Evolutionary conservation across 2,888 invertebrate species (phyloP).

Genomic region (Glyphotaelius pellucidus): DNA sequence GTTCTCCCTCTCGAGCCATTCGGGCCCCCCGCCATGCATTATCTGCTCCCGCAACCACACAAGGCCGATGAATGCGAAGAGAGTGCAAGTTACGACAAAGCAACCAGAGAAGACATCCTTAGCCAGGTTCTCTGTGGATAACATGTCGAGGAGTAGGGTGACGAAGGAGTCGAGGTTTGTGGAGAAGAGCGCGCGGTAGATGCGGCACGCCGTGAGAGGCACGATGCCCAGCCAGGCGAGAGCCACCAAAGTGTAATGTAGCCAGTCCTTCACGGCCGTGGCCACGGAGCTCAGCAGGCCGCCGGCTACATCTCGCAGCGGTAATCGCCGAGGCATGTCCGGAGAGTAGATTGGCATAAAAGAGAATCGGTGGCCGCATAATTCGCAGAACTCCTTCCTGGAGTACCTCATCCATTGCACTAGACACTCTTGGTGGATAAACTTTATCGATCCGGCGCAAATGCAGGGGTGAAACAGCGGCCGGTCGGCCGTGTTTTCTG

Average conservation of each 20-base stretch:
- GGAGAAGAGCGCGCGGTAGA: constrained; percentile 94
- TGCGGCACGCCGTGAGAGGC: constrained; percentile 96
- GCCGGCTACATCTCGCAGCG: constrained; percentile 93
- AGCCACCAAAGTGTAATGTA: constrained; percentile 97
- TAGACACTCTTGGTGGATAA: constrained; percentile 98
- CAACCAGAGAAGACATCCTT: constrained; percentile 97
- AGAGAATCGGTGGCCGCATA: constrained; percentile 97
- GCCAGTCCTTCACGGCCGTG: constrained; percentile 96
- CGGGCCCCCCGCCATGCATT: constrained; percentile 97
- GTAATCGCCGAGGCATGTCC: constrained; percentile 99
- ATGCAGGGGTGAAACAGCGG: constrained; percentile 99
- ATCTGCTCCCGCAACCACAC: constrained; percentile 99
- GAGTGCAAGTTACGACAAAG: constrained; percentile 96
- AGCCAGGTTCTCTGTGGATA: constrained; percentile 94
- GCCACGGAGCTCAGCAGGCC: constrained; percentile 93
- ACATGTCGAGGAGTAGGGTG: constrained; percentile 92
- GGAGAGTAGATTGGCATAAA: constrained; percentile 99
- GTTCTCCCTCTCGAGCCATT: constrained; percentile 92
- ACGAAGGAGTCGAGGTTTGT: constrained; percentile 92
- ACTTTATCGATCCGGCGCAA: constrained; percentile 99
- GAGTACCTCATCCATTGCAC: constrained; percentile 99
- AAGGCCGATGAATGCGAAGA: constrained; percentile 96
- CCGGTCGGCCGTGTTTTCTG: constrained; percentile 93
- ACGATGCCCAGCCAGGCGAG: constrained; percentile 98
- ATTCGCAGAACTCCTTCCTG: constrained; percentile 98